phyloP scores from a whole-genome alignment of 2,797 vertebrate genomes.

The Myoxocephalus aenaeus region DNA sequence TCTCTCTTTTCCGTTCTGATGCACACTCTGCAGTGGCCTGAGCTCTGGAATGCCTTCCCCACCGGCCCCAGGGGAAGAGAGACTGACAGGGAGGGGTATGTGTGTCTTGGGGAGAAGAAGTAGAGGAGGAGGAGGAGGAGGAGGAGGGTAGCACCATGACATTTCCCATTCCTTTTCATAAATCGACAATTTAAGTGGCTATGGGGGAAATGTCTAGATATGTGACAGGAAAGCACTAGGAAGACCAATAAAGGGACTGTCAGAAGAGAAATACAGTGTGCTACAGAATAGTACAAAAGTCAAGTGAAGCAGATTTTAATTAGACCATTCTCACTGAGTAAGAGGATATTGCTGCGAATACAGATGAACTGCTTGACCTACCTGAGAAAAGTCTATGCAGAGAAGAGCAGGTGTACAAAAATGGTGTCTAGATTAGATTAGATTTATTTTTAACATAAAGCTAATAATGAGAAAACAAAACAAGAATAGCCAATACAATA shows the following conservation, averaged over 20 bases:
- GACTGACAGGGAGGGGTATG: slow-evolving; percentile 61
- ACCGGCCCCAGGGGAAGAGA: slow-evolving; percentile 71
- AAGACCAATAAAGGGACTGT: slow-evolving; percentile 31
- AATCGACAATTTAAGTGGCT: slow-evolving; percentile 71
- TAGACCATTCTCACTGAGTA: slow-evolving; percentile 17
- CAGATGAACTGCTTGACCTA: neutral
- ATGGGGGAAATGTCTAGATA: slow-evolving; percentile 58
- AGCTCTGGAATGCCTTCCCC: slow-evolving; percentile 76
- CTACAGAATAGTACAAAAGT: slow-evolving; percentile 21
- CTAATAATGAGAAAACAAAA: neutral
- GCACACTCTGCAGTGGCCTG: slow-evolving; percentile 66
- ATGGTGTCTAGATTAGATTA: neutral
- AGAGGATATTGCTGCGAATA: slow-evolving; percentile 21
- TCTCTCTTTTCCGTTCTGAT: slow-evolving; percentile 46
- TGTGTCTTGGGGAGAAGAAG: slow-evolving; percentile 50
- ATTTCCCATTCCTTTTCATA: slow-evolving; percentile 82
- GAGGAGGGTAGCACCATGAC: slow-evolving; percentile 67
- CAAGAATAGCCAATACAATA: neutral
- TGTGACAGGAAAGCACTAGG: slow-evolving; percentile 34
- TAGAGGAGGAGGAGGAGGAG: slow-evolving; percentile 8
- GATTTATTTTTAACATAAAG: neutral
- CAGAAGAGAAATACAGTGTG: slow-evolving; percentile 21
- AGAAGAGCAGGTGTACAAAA: slow-evolving; percentile 8
- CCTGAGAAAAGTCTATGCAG: slow-evolving; percentile 7
- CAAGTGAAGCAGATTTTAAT: slow-evolving; percentile 43